Base-by-base conservation (phyloP, 2,797 vertebrate species). In the Nothura maculosa region DNA sequence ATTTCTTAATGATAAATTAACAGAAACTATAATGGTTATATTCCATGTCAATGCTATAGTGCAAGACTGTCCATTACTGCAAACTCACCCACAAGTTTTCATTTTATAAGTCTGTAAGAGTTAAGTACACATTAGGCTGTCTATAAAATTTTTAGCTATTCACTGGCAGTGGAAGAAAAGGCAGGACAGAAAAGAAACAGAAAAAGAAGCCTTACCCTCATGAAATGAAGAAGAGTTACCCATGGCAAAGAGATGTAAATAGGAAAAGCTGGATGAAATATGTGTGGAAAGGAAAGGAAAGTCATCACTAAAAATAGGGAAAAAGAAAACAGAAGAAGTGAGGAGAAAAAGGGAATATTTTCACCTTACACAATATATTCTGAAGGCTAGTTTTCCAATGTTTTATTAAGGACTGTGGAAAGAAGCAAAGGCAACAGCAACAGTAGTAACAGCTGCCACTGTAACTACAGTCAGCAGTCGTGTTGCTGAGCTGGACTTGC, bases 231-330 rank as follows among this genome's bases (percentile, higher is more conserved):
- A 97, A 93, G 87, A 96, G 79, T 87, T 93, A 94, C 94, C 95
- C 96, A 97, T 95, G 94, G 89, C 93, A 97, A 97, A 97, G 91
- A 96, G 94, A 96, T 87, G 81, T 90, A 94, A 97, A 95, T 97
- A 96, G 93, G 94, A 96, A 97, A 89, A 96, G 96, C 68, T 96
- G 96, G 95, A 96, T 94, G 95, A 96, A 96, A 98, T 97, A 92
- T 97, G 75, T 97, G 94, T 92, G 95, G 93, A 96, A 98, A 94
- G 81, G 76, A 96, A 97, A 95, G 86, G 38, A 98, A 97, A 98
- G 96, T 87, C 73, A 96, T 96, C 96, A 97, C 97, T 97, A 81
- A 94, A 92, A 97, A 96, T 70, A 91, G 69, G 93, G 83, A 76
- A 68, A 96, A 93, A 92, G 80, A 95, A 97, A 96, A 93, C 72